Evolutionary conservation across 1,140 invertebrate species (phyloP).

Genomic region (Gonioctena quinquepunctata): DNA sequence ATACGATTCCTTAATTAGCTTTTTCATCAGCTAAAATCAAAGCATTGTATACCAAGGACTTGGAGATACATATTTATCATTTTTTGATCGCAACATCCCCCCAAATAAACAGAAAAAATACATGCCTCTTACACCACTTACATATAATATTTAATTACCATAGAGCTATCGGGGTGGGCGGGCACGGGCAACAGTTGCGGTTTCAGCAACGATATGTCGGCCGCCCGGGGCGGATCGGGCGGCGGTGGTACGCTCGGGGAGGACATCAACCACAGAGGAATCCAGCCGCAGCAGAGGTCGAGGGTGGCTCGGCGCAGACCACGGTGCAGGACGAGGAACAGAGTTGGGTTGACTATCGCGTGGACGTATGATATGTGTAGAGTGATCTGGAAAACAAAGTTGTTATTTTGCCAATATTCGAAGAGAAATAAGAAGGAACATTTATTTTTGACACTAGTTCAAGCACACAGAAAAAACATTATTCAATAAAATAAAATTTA

Average conservation of each 20-base stretch:
- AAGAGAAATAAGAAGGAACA: too few relatives aligned
- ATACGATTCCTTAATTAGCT: background rate
- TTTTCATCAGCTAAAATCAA: background rate
- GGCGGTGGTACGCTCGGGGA: slow-evolving; percentile 52
- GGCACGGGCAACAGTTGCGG: slow-evolving; percentile 58
- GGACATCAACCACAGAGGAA: slow-evolving; percentile 61
- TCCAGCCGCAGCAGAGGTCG: slow-evolving; percentile 74
- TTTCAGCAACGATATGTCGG: slow-evolving; percentile 59
- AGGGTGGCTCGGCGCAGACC: slow-evolving; percentile 72
- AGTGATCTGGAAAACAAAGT: slow-evolving; percentile 71
- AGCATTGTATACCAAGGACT: background rate
- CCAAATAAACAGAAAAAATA: slow-evolving; percentile 27
- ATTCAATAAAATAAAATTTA: too few relatives aligned
- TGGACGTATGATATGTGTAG: slow-evolving; percentile 87
- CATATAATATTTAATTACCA: slow-evolving; percentile 73
- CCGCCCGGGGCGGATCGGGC: slow-evolving; percentile 54
- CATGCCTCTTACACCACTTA: slow-evolving; percentile 61
- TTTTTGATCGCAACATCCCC: too few relatives aligned
- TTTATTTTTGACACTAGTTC: too few relatives aligned
- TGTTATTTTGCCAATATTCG: background rate
- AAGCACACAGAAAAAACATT: too few relatives aligned
- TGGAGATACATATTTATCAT: background rate
- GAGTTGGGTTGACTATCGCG: slow-evolving; percentile 81
- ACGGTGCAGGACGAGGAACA: slow-evolving; percentile 79
- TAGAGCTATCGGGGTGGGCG: slow-evolving; percentile 62